Percentiles rank a stretch among this genome's conserved stretches.
Evolutionary conservation across 2,888 invertebrate species (phyloP).

Genomic region (Trachelus tabidus): DNA sequence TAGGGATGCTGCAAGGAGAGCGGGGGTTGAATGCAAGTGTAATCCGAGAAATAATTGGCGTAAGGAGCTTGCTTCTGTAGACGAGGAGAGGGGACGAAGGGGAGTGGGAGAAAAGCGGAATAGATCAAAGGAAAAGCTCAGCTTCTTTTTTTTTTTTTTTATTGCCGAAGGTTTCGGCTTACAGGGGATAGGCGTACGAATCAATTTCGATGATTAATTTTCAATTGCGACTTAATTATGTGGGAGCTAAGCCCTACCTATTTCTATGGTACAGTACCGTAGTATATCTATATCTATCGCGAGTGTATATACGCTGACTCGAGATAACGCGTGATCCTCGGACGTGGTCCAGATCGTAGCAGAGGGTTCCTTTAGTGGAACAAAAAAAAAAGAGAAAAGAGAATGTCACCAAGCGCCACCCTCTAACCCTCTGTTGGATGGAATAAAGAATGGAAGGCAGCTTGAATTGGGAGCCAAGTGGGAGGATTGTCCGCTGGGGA

Average conservation of each 20-base stretch:
- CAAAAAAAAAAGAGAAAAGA: slow-evolving; percentile 24
- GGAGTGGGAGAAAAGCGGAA: slow-evolving; percentile 2
- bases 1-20: background rate
- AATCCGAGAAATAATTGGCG: slow-evolving; percentile 54
- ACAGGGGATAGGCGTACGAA: slow-evolving; percentile 22
- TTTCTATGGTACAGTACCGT: background rate
- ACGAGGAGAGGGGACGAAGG: slow-evolving; percentile 16
- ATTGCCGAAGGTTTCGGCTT: background rate
- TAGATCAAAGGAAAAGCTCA: slow-evolving; percentile 23
- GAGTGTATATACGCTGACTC: background rate
- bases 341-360: background rate
- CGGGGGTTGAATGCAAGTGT: slow-evolving; percentile 23
- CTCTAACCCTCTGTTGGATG: slow-evolving; percentile 1
- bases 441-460: slow-evolving; percentile 23
- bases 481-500: slow-evolving; percentile 32
- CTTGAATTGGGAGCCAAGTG: slow-evolving; percentile 21
- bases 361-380: background rate
- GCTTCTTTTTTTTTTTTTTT: background rate
- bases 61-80: slow-evolving; percentile 49
- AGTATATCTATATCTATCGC: background rate
- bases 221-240: slow-evolving; percentile 59
- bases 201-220: slow-evolving; percentile 58
- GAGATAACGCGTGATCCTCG: background rate
- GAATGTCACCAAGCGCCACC: slow-evolving; percentile 27
- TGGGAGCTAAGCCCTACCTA: slow-evolving; percentile 42